phyloP scores from a whole-genome alignment of 2,113 vertebrate genomes.

The Misgurnus anguillicaudatus region DNA sequence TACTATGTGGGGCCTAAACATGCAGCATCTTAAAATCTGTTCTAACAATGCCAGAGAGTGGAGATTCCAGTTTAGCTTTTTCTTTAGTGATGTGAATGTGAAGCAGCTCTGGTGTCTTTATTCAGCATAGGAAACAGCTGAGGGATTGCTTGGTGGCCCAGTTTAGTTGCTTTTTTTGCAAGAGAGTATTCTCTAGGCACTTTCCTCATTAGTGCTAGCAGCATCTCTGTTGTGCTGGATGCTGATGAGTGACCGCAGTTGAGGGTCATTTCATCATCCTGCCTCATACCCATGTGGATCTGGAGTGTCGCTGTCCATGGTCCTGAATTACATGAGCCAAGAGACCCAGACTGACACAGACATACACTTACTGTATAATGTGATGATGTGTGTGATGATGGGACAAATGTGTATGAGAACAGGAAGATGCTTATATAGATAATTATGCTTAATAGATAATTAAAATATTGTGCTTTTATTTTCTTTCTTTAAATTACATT shows the following conservation, averaged over 20 bases:
- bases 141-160: neutral
- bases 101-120: neutral
- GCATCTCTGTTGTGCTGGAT: neutral
- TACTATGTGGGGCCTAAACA: no score
- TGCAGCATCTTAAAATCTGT: no score
- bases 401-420: neutral
- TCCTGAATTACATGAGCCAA: slow-evolving; percentile 22
- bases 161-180: slow-evolving; percentile 11
- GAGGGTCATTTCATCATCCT: neutral
- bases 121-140: neutral
- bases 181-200: neutral
- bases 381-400: neutral
- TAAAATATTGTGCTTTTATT: no score
- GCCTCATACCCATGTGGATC: neutral
- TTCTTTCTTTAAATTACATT: neutral
- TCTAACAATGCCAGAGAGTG: neutral
- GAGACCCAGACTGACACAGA: neutral
- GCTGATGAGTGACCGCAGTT: neutral
- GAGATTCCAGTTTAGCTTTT: neutral
- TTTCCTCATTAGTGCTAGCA: neutral
- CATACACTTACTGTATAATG: neutral
- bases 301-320: neutral
- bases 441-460: no score
- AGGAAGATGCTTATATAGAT: neutral
- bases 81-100: neutral